Evolutionary conservation across 2,888 invertebrate genomes (phyloP), one percentile per base, ranked within the genome.

Genomic region (Dermolepida albohirtum): DNA sequence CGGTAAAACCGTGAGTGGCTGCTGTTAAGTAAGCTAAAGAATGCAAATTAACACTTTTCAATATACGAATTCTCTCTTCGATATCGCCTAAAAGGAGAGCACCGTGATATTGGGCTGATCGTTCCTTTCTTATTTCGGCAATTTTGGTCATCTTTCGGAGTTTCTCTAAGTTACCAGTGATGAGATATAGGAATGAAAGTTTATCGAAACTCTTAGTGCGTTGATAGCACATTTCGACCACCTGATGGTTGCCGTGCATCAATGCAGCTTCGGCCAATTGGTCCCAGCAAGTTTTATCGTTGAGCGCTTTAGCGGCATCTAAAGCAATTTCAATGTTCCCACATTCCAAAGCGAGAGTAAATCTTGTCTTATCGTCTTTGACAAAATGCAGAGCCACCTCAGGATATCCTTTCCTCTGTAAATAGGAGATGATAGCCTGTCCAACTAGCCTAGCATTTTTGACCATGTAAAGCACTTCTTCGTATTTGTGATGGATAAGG

Each of bases 161-260:
- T 82, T 99, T 99, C 70, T 98, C 98, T 78, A 97, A 85, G 83
- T 99, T 99, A 10, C 99, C 99, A 12, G 99, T 99, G 73, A 98
- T 96, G 44, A 99, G 87, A 84, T 99, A 99, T 47, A 99, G 87
- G 86, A 99, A 99, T 12, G 97, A 94, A 0, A 99, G 88, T 84
- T 98, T 98, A 84, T 99, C 98, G 82, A 99, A 99, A 86, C 98
- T 98, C 86, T 99, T 99, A 0, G 98, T 99, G 71, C 98, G 90
- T 81, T 99, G 98, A 84, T 99, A 99, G 79, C 98, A 97, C 97
- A 99, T 98, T 84, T 99, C 99, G 0, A 99, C 98, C 0, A 94
- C 93, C 86, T 95, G 95, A 80, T 95, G 94, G 79, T 95, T 95
- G n/a, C 95, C 98, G 79, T 97, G 97, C 74, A 95, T 85, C 17